Evolutionary conservation across 2,113 vertebrate species (phyloP).

Genomic region (Halcyon senegalensis): DNA sequence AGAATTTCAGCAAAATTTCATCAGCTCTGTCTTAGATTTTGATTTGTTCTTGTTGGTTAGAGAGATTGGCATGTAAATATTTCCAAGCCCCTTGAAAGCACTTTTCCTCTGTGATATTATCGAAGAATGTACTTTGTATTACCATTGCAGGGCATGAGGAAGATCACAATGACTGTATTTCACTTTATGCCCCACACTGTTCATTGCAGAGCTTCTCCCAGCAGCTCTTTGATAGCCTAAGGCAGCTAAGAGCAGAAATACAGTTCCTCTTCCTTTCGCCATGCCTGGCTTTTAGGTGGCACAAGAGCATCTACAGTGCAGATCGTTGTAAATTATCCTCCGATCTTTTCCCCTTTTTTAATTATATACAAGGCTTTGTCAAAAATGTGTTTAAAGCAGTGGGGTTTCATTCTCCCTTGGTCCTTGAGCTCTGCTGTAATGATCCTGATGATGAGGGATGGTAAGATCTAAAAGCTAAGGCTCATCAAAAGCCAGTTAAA

Average conservation of each 20-base stretch:
- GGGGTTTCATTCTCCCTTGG: neutral
- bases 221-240: neutral
- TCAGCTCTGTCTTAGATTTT: neutral
- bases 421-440: neutral
- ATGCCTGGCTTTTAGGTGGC: neutral
- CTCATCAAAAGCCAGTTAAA: neutral
- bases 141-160: neutral
- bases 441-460: neutral
- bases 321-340: neutral
- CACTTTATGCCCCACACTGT: neutral
- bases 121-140: neutral
- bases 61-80: neutral
- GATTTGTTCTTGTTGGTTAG: neutral
- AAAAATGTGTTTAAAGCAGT: neutral
- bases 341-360: neutral
- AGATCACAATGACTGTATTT: neutral
- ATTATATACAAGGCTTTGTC: neutral
- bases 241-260: neutral
- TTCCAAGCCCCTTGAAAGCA: neutral
- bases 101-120: neutral
- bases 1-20: constrained; percentile 6
- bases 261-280: neutral
- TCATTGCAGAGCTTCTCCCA: neutral
- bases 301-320: neutral
- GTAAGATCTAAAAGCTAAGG: neutral